phyloP scores from a whole-genome alignment of 2,113 vertebrate species.

The Rhadina sibilatrix region DNA sequence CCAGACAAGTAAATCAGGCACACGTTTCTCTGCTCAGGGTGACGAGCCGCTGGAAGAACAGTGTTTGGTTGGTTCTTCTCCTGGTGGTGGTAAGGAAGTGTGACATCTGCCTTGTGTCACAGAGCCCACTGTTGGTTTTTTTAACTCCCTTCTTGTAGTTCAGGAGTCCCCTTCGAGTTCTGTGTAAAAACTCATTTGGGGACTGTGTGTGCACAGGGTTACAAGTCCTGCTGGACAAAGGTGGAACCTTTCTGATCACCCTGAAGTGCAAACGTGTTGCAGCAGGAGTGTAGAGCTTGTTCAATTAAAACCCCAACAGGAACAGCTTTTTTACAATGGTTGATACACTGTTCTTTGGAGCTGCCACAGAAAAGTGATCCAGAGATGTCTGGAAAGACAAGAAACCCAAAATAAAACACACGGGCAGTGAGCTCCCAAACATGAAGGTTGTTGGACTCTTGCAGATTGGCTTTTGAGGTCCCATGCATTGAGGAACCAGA shows the following conservation, averaged over 20 bases:
- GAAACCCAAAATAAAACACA: accelerated
- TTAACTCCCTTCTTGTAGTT: not conserved
- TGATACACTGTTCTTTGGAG: not conserved
- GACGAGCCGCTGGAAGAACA: not conserved
- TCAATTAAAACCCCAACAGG: not conserved
- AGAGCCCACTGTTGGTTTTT: not conserved
- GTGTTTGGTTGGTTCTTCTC: not conserved
- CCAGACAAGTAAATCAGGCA: not conserved
- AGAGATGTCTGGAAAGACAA: not conserved
- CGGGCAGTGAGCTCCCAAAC: not conserved
- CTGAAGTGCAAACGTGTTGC: not conserved
- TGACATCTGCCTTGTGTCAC: not conserved
- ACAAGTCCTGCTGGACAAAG: not conserved
- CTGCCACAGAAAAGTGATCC: not conserved
- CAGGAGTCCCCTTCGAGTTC: not conserved
- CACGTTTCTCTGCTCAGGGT: not conserved
- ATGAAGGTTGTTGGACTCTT: not conserved
- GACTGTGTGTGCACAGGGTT: accelerated
- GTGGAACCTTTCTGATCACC: not conserved
- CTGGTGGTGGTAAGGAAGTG: not conserved
- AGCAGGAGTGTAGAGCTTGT: not conserved
- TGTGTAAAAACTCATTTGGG: not conserved
- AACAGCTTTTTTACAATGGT: not conserved
- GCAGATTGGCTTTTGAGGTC: not conserved
- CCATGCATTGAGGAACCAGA: not conserved